Base-by-base conservation (phyloP, 2,797 vertebrate genomes). In the Neoniphon sammara region DNA sequence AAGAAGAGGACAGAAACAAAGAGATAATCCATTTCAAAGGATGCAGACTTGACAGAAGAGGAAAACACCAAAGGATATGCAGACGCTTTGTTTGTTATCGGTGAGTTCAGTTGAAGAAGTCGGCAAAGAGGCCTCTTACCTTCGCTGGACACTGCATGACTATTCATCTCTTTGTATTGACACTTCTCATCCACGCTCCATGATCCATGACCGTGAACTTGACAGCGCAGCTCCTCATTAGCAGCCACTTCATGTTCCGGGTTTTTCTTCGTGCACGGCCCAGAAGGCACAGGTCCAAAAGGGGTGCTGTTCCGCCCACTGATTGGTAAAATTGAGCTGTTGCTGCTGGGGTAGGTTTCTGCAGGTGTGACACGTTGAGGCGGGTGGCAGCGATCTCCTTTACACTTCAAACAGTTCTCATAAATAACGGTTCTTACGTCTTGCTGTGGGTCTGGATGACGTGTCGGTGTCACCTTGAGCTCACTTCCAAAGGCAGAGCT, bases 331-430 rank as follows among this genome's bases (percentile, higher is more conserved):
- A 70, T 2, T 60, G 60, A 59, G 65, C 54, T 0, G 55, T 36
- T 71, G 47, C 65, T 66, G 57, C 23, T 42, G 54, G 2, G 39
- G 52, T 2, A 34, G 66, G 39, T 66, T 23, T 66, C 30, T 20
- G 83, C 50, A 6, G 83, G 80, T 15, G 15, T 0, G 34, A 62
- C 75, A 36, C 59, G 63, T 0, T 65, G 78, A 7, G 81, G 83
- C 44, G 80, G 84, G 2, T 30, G 87, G 77, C 90, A 91, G 68
- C 3, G 78, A 14, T 89, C 85, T 17, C 78, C 81, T 49, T 14
- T 82, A 75, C 93, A 94, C 74, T 90, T 92, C 1, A 85, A 56
- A 47, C 93, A 94, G 75, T 92, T 94, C 73, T 94, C 94, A 53
- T 94, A 94, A 50, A 93, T 79, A 73, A 44, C 78, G 3, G 47